Evolutionary conservation across 2,113 vertebrate genomes (phyloP).

Genomic region (Melanerpes formicivorus): DNA sequence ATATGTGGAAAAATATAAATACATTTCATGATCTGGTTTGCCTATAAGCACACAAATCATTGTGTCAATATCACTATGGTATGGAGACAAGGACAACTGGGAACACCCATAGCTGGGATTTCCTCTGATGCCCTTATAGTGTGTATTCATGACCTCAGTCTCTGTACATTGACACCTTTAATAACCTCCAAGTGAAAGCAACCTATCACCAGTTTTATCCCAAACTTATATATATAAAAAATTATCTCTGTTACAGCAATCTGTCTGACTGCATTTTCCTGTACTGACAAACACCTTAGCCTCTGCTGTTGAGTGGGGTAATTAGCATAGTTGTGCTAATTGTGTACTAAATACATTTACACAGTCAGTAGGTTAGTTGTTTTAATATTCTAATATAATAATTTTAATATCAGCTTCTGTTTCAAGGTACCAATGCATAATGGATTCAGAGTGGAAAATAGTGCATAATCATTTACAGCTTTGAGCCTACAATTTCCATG

Average conservation of each 20-base stretch:
- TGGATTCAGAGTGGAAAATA: neutral
- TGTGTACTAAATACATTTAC: neutral
- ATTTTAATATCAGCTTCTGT: neutral
- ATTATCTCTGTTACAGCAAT: neutral
- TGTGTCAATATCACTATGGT: neutral
- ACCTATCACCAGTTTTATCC: neutral
- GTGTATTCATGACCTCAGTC: neutral
- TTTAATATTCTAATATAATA: neutral
- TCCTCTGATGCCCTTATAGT: neutral
- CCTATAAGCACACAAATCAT: neutral
- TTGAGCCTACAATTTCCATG: neutral
- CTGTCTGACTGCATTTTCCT: neutral
- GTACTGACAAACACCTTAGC: neutral
- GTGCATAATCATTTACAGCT: neutral
- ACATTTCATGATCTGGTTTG: neutral
- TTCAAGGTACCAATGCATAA: neutral
- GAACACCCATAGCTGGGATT: neutral
- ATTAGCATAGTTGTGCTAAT: neutral
- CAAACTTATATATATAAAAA: neutral
- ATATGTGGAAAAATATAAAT: neutral
- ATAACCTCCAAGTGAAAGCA: neutral
- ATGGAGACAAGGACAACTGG: neutral
- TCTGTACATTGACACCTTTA: neutral
- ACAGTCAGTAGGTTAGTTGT: neutral
- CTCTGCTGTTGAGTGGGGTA: neutral